phyloP scores from a whole-genome alignment of 2,797 vertebrate genomes.

The Poecilia wingei region DNA sequence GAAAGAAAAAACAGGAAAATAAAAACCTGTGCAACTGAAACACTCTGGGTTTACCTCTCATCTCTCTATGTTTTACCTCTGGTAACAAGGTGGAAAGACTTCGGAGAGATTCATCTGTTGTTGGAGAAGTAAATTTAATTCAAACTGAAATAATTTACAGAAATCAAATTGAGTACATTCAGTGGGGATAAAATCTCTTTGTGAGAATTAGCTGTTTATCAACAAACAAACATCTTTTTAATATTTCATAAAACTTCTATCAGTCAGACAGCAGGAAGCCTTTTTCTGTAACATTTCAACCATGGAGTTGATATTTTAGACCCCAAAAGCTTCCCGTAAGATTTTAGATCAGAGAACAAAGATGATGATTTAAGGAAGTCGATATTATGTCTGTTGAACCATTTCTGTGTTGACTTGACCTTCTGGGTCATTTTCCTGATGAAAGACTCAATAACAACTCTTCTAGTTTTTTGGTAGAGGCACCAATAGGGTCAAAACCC shows the following conservation, averaged over 20 bases:
- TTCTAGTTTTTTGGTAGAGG: neutral
- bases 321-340: neutral
- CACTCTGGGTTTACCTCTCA: neutral
- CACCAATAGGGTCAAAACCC: neutral
- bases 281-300: neutral
- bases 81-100: neutral
- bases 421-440: neutral
- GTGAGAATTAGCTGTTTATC: neutral
- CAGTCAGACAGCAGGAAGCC: neutral
- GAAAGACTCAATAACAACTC: neutral
- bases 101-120: neutral
- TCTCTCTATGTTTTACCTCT: neutral
- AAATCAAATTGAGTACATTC: neutral
- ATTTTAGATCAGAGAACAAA: neutral
- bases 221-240: neutral
- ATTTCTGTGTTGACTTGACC: neutral
- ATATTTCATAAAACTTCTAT: neutral
- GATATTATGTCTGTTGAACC: neutral
- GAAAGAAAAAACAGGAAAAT: neutral
- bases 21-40: neutral
- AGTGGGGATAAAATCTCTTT: too few relatives aligned
- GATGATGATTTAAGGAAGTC: neutral
- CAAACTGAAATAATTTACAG: neutral
- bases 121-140: neutral
- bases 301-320: neutral